These are phyloP conservation scores for Andrena flavipes DNA, from an alignment of 2,888 invertebrate species.

Conservation along the genomic window DNA sequence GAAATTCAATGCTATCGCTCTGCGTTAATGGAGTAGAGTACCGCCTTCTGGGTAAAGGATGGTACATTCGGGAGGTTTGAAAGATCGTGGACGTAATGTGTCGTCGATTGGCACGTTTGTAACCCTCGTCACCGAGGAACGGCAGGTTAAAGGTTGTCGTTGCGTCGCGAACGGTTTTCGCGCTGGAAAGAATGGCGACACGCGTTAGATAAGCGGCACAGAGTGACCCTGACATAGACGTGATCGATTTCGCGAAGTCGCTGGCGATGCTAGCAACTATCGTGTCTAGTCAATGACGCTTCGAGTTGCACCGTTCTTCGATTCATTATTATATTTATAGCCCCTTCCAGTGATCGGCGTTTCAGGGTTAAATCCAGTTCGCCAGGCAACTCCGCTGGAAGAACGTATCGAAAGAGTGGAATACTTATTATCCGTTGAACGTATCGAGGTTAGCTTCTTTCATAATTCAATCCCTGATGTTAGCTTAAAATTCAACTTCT, in stretches of 20 bases:
- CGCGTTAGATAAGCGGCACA: slow-evolving; percentile 27
- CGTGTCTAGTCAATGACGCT: slow-evolving; percentile 59
- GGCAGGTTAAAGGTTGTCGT: slow-evolving; percentile 11
- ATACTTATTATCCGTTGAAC: neutral
- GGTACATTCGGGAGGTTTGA: neutral
- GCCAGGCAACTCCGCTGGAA: slow-evolving; percentile 3
- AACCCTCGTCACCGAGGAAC: neutral
- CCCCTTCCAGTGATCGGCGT: slow-evolving; percentile 31
- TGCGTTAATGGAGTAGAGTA: neutral
- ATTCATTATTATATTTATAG: slow-evolving; percentile 57
- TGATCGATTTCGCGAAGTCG: slow-evolving; percentile 58
- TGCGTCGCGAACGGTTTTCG: slow-evolving; percentile 23
- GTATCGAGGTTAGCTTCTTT: neutral
- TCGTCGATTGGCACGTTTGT: neutral
- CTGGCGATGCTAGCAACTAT: slow-evolving; percentile 29
- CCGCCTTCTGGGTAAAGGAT: neutral
- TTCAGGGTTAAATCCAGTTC: slow-evolving; percentile 46
- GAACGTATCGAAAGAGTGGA: neutral
- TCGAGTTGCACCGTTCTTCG: slow-evolving; percentile 40
- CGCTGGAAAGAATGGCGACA: slow-evolving; percentile 24
- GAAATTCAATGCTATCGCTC: too few species aligned
- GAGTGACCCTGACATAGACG: slow-evolving; percentile 60
- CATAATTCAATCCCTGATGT: neutral
- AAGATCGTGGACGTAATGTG: neutral
- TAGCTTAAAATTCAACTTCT: neutral